A percentile compares a stretch with the other conserved stretches of the same genome.
Evolutionary conservation across 2,113 vertebrate species (phyloP).

Genomic region (Mesocricetus auratus): DNA sequence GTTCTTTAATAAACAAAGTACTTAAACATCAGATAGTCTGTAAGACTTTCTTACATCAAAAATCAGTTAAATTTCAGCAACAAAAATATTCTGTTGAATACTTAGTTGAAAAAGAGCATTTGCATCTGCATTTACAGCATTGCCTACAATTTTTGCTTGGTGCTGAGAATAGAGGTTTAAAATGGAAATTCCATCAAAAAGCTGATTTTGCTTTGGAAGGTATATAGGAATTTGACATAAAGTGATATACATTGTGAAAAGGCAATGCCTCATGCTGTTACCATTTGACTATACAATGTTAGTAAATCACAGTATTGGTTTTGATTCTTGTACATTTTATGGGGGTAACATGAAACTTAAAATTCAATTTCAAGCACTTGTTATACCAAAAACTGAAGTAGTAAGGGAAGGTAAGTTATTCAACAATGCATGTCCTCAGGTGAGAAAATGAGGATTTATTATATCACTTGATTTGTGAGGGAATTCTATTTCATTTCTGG

Average conservation of each 20-base stretch:
- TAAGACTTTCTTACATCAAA: background rate
- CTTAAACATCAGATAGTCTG: background rate
- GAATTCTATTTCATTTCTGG: background rate
- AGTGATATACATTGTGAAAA: background rate
- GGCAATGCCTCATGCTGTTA: background rate
- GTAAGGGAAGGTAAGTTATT: background rate
- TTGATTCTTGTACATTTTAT: background rate
- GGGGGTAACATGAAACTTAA: background rate
- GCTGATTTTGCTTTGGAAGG: background rate
- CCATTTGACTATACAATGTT: background rate
- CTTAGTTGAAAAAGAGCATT: background rate
- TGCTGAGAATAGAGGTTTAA: background rate
- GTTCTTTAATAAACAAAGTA: constrained; percentile 40
- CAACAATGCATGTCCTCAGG: background rate
- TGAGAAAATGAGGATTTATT: constrained; percentile 20
- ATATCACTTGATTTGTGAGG: background rate
- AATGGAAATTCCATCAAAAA: background rate
- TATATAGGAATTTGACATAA: background rate
- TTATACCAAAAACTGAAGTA: constrained; percentile 20
- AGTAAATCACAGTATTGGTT: background rate
- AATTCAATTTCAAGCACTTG: constrained; percentile 33
- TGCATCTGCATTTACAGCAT: background rate
- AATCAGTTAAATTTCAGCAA: constrained; percentile 14
- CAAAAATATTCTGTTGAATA: background rate
- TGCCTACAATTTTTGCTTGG: background rate